Conservation (phyloP, 2,888 invertebrate genomes). For the Dioctria linearis region DNA sequence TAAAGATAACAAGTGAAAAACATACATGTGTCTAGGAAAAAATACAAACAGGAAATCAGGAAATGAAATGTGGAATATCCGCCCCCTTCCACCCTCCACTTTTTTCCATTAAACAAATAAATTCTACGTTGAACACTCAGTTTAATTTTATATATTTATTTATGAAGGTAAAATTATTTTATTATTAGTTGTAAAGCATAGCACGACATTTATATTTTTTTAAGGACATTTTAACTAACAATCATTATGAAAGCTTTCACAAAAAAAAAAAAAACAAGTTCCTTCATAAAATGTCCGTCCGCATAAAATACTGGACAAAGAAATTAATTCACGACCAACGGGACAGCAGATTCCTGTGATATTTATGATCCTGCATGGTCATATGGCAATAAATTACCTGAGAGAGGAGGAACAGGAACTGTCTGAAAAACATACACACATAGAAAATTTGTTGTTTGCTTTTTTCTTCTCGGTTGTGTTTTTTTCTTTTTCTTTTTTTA, state of each 20-base stretch:
- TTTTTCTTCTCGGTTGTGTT: neutral
- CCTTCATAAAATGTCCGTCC: neutral
- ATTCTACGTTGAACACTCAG: neutral
- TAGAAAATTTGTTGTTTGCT: neutral
- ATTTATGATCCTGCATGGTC: slow-evolving; percentile 52
- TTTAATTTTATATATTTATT: neutral
- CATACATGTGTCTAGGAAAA: too few species aligned
- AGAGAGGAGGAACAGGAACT: slow-evolving; percentile 14
- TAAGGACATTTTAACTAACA: slow-evolving; percentile 1
- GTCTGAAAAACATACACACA: neutral
- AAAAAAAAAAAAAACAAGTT: too few species aligned
- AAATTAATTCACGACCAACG: slow-evolving; percentile 42
- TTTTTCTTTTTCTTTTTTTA: slow-evolving; percentile 14
- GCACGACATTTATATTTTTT: neutral
- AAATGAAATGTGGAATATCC: too few species aligned
- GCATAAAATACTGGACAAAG: neutral
- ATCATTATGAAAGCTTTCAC: neutral
- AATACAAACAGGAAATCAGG: too few species aligned
- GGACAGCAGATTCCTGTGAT: slow-evolving; percentile 27
- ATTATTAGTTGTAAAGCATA: neutral
- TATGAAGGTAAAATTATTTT: neutral
- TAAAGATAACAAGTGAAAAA: too few species aligned
- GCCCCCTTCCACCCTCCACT: neutral
- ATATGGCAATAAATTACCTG: slow-evolving; percentile 53
- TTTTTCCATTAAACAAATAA: neutral